Evolutionary conservation across 2,888 invertebrate genomes (phyloP).

Genomic region (Ornithoptera priamus): DNA sequence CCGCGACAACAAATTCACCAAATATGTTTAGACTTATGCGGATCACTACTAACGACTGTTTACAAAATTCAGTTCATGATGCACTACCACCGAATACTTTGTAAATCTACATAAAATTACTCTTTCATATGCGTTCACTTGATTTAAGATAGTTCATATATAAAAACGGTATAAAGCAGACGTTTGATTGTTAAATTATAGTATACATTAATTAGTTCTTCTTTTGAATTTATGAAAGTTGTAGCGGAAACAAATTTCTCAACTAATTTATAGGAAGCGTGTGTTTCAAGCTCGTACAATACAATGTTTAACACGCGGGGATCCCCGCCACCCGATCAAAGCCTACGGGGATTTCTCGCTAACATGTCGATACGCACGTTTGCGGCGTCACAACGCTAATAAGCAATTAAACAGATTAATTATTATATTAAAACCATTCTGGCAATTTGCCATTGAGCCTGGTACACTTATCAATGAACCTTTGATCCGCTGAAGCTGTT

Average conservation of each 20-base stretch:
- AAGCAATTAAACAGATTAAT: slow-evolving; percentile 78
- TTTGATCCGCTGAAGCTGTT: slow-evolving; percentile 65
- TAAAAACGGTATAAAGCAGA: too few species aligned
- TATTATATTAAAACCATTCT: slow-evolving; percentile 68
- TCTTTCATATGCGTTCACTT: too few species aligned
- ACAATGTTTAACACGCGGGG: slow-evolving; percentile 37
- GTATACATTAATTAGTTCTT: too few species aligned
- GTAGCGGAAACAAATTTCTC: neutral
- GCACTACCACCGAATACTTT: slow-evolving; percentile 16
- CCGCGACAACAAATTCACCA: slow-evolving; percentile 70
- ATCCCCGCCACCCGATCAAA: slow-evolving; percentile 53
- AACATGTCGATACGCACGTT: slow-evolving; percentile 61
- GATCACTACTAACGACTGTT: slow-evolving; percentile 57
- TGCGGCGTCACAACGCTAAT: slow-evolving; percentile 63
- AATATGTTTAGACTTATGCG: slow-evolving; percentile 75
- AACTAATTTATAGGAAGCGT: slow-evolving; percentile 19
- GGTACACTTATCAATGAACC: slow-evolving; percentile 50
- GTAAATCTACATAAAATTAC: neutral
- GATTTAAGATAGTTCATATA: too few species aligned
- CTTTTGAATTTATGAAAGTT: too few species aligned
- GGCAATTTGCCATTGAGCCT: slow-evolving; percentile 65
- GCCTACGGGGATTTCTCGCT: slow-evolving; percentile 56
- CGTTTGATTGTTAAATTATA: too few species aligned
- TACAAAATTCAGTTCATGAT: slow-evolving; percentile 36
- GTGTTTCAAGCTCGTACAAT: slow-evolving; percentile 33